Base-by-base conservation (phyloP, 2,797 vertebrate genomes). In the Tragopan temminckii region DNA sequence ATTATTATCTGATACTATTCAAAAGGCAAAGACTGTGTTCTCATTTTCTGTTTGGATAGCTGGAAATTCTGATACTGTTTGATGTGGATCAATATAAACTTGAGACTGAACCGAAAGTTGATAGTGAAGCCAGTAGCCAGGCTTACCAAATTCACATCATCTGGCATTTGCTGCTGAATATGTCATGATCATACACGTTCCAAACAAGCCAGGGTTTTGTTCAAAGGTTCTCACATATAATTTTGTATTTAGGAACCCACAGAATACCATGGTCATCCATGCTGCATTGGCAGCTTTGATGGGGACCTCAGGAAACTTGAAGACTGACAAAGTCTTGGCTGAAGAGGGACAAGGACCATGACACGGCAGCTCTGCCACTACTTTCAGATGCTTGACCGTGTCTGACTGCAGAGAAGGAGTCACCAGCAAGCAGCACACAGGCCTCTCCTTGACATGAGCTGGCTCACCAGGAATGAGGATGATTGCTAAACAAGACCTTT, bases 341-440 rank as follows among this genome's bases (percentile, higher is more conserved):
- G 16, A 55, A 52, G 31, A 82, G 40, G n/a, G 18, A 72, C 7
- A 42, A 18, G 8, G 11, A 33, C 61, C 1, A 8, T 38, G 10
- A 64, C 1, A 11, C 38, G 11, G 3, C 45, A 81, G 29, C 9
- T 84, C 38, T 86, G 17, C 45, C 48, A 29, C 5, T 53, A 43
- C 3, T 53, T 31, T 45, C 53, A 58, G 66, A 27, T 88, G 4
- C 19, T 76, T 71, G 53, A 24, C 11, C 3, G 2, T 33, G 27
- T 8, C 79, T 74, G 43, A 8, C 38, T 69, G 29, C 5, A 58
- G 9, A 46, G 76, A 33, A 13, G 42, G 13, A 68, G 23, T 19
- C 52, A 55, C 25, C n/a, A 40, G 8, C 0, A 0, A 74, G 57
- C 7, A 40, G 62, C n/a, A 45, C 13, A 6, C 23, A 55, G 35